These are phyloP conservation scores for Drosophila pseudotalamancana DNA, from an alignment of 2,888 invertebrate genomes.

Conservation along the genomic window DNA sequence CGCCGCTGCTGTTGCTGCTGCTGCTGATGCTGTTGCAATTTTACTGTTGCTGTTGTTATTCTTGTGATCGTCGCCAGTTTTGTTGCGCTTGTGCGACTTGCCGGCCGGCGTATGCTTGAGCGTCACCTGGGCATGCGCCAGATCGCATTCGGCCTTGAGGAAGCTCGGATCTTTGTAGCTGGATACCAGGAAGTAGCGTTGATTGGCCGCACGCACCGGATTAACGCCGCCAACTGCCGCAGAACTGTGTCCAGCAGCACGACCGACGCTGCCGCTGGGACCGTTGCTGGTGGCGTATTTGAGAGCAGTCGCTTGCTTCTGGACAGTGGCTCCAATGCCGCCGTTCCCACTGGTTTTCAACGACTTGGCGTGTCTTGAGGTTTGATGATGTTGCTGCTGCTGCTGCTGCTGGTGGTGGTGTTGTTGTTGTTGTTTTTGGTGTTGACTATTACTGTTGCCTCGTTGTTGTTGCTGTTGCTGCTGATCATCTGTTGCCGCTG, in stretches of 20 bases:
- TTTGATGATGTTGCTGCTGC: constrained; percentile 4
- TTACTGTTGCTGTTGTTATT: constrained; percentile 56
- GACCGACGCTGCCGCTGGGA: constrained; percentile 10
- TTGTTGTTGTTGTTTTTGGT: constrained; percentile 18
- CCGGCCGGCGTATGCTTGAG: constrained; percentile 9
- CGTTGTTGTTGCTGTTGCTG: constrained; percentile 21
- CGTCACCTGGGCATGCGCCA: constrained; percentile 83
- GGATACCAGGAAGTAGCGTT: constrained; percentile 78
- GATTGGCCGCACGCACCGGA: constrained; percentile 79
- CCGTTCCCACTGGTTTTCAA: constrained; percentile 7
- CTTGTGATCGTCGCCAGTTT: constrained; percentile 51
- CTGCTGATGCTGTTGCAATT: constrained; percentile 25
- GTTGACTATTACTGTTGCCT: constrained; percentile 8
- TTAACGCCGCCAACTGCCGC: constrained; percentile 45
- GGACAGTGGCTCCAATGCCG: not conserved
- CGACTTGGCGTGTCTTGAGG: constrained; percentile 24
- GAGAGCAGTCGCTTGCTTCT: constrained; percentile 12
- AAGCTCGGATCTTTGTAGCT: constrained; percentile 83
- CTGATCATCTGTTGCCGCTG: constrained; percentile 20
- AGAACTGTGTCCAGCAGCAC: not conserved
- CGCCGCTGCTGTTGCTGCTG: not conserved
- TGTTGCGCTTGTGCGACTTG: constrained; percentile 46
- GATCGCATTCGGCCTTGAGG: constrained; percentile 83
- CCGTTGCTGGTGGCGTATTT: constrained; percentile 15
- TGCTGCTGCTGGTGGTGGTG: constrained; percentile 11